Percentiles rank a stretch among this genome's conserved stretches.
Conservation (phyloP, 2,888 invertebrate genomes). For the Calliopum simillimum region DNA sequence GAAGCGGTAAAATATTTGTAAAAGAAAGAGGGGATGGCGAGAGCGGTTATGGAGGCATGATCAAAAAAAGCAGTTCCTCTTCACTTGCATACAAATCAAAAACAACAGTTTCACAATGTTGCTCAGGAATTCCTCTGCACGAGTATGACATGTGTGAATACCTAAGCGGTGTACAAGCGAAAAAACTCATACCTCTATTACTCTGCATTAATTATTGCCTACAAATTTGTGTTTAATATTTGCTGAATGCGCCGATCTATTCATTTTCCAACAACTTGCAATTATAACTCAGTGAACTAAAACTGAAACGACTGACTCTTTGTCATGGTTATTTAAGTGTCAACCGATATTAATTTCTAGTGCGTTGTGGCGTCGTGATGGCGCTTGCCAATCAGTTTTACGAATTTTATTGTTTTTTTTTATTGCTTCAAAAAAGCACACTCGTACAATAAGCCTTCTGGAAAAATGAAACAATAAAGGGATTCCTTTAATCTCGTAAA, state of each 20-base stretch:
- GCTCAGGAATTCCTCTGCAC: too few species aligned
- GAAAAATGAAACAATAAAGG: too few species aligned
- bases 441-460: too few species aligned
- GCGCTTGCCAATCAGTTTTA: slow-evolving; percentile 19
- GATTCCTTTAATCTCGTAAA: too few species aligned
- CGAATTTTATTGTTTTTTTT: too few species aligned
- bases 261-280: slow-evolving; percentile 10
- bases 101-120: too few species aligned
- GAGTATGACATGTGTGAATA: too few species aligned
- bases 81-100: too few species aligned
- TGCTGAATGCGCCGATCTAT: slow-evolving; percentile 15
- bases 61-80: not conserved
- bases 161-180: not conserved
- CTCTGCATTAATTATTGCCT: slow-evolving; percentile 28
- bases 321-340: slow-evolving; percentile 63
- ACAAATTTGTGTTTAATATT: not conserved
- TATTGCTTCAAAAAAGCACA: too few species aligned
- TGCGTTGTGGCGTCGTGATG: slow-evolving; percentile 18
- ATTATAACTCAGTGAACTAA: too few species aligned
- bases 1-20: not conserved
- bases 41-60: not conserved
- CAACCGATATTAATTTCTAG: slow-evolving; percentile 64
- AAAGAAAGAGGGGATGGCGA: not conserved
- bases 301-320: slow-evolving; percentile 29
- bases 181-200: slow-evolving; percentile 13